phyloP scores from a whole-genome alignment of 2,888 invertebrate genomes.

The Polylopha cassiicola region DNA sequence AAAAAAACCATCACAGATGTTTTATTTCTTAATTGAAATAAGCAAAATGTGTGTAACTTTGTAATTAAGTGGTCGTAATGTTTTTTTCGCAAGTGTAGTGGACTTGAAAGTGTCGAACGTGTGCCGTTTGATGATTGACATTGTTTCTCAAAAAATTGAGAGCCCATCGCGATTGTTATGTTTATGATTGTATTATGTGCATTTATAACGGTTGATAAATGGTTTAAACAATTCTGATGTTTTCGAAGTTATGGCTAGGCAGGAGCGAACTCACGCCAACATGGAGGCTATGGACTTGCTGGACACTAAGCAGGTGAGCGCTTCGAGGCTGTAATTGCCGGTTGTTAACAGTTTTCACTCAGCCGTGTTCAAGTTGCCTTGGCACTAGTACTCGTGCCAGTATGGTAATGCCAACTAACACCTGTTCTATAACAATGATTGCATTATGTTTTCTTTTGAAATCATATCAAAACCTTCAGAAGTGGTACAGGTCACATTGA shows the following conservation, averaged over 20 bases:
- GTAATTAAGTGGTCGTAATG: slow-evolving; percentile 32
- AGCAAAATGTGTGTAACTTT: slow-evolving; percentile 41
- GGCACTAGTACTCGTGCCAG: slow-evolving; percentile 30
- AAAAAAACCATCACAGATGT: slow-evolving; percentile 44
- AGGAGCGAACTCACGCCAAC: slow-evolving; percentile 75
- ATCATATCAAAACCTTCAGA: too few relatives aligned
- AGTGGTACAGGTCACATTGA: too few relatives aligned
- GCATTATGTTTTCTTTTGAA: too few relatives aligned
- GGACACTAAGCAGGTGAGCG: slow-evolving; percentile 81
- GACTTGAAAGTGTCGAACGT: slow-evolving; percentile 55
- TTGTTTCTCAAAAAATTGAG: slow-evolving; percentile 68
- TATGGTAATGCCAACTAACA: too few relatives aligned
- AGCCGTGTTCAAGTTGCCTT: slow-evolving; percentile 40
- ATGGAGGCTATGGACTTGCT: slow-evolving; percentile 80
- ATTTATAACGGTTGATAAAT: slow-evolving; percentile 54
- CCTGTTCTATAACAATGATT: too few relatives aligned
- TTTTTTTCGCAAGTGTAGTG: slow-evolving; percentile 35
- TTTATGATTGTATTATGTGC: slow-evolving; percentile 60
- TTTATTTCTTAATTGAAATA: slow-evolving; percentile 37
- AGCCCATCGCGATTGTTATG: slow-evolving; percentile 71
- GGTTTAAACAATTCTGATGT: slow-evolving; percentile 72
- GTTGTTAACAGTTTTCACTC: slow-evolving; percentile 56
- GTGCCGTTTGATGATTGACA: slow-evolving; percentile 69
- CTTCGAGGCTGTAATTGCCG: slow-evolving; percentile 56
- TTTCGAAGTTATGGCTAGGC: slow-evolving; percentile 69